Evolutionary conservation across 2,888 invertebrate species (phyloP), one percentile per base, ranked within the genome.

Genomic region (Cephonodes hylas): DNA sequence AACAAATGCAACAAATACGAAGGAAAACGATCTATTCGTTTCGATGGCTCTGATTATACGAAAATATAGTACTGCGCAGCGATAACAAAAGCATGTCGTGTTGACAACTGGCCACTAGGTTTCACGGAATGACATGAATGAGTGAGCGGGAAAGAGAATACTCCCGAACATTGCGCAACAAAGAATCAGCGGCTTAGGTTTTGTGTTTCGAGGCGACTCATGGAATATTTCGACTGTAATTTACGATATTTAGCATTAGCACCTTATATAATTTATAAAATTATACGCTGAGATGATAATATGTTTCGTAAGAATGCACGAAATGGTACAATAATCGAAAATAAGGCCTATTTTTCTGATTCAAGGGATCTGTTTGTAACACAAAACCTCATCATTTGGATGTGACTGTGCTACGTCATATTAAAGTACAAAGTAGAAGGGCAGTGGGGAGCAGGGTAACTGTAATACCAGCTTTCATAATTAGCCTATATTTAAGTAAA

Each of bases 51-150:
- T 74, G 84, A 81, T 84, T 85, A 80, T 69, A 83, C 77, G 74
- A 84, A 86, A 86, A 85, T 84, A 83, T 80, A 85, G 80, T 79
- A 88, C 80, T 91, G 77, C 91, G 91, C 89, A 91, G 85, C 84
- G 91, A 89, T 90, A 88, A 83, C 81, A 75, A 73, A 72, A 83
- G 76, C 83, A 83, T 85, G 81, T 83, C 84, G 75, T 84, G 80
- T 86, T 88, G 88, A 89, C 88, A 85, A 84, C 75, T 75, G 73
- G 68, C 88, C 85, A 84, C 75, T 75, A 73, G 68, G 72, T 75
- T 76, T 75, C 71, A 66, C 73, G 74, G 79, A 83, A 83, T 82
- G 85, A 83, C 81, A 53, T 68, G 45, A 63, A 70, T 64, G 82
- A 65, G 76, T 65, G 84, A 91, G 81, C 69, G 88, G 79, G 90